phyloP scores from a whole-genome alignment of 1,140 invertebrate genomes.

The Drosophila ficusphila region DNA sequence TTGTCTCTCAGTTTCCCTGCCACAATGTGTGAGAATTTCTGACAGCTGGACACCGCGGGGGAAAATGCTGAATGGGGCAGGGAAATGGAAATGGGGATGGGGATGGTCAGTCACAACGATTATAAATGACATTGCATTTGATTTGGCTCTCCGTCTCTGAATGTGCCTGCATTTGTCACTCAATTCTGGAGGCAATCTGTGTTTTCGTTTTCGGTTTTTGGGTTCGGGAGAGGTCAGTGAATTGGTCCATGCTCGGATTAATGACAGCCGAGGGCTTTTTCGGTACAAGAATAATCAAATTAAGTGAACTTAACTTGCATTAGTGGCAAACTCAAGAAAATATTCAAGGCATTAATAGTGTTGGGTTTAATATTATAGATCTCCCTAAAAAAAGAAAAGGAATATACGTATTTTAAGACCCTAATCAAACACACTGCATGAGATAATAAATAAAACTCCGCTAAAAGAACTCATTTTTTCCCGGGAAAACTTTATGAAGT shows the following conservation, averaged over 20 bases:
- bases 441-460: background rate
- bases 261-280: slow-evolving; percentile 6
- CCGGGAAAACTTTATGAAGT: slow-evolving; percentile 10
- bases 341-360: no score
- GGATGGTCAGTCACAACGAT: slow-evolving; percentile 61
- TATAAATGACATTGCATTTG: slow-evolving; percentile 79
- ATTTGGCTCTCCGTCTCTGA: slow-evolving; percentile 50
- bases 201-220: slow-evolving; percentile 12
- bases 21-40: slow-evolving; percentile 50
- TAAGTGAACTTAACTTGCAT: slow-evolving; percentile 8
- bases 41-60: slow-evolving; percentile 54
- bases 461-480: background rate
- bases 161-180: slow-evolving; percentile 62
- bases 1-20: slow-evolving; percentile 22
- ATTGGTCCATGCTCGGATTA: slow-evolving; percentile 5
- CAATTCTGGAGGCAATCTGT: slow-evolving; percentile 52
- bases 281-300: background rate
- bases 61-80: slow-evolving; percentile 10
- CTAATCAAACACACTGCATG: no score
- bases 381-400: background rate
- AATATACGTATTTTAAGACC: no score
- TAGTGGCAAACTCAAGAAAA: background rate
- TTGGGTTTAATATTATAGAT: no score
- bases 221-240: slow-evolving; percentile 37
- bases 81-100: background rate